phyloP scores from a whole-genome alignment of 2,888 invertebrate species.

The Sthenelais limicola region DNA sequence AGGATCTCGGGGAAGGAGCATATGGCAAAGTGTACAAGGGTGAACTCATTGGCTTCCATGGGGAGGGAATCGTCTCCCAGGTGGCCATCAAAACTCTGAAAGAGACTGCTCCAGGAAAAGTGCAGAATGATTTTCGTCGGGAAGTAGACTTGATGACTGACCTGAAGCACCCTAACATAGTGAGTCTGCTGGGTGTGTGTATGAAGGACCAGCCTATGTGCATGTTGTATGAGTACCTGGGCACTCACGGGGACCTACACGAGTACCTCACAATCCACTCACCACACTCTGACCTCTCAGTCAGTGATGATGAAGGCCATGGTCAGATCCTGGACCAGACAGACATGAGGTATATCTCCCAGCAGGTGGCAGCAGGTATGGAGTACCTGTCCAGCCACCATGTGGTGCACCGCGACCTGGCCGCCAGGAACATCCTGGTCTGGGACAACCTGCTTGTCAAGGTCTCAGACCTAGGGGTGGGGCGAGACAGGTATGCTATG shows the following conservation, averaged over 20 bases:
- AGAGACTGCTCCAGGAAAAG: constrained; percentile 92
- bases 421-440: constrained; percentile 96
- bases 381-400: constrained; percentile 82
- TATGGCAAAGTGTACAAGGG: constrained; percentile 99
- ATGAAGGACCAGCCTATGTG: constrained; percentile 90
- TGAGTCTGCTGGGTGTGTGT: constrained; percentile 93
- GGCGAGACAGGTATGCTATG: constrained; percentile 93
- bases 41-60: constrained; percentile 78
- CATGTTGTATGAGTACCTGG: constrained; percentile 98
- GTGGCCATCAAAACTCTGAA: constrained; percentile 96
- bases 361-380: constrained; percentile 74
- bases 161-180: constrained; percentile 94
- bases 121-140: constrained; percentile 91
- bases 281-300: constrained; percentile 78
- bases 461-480: constrained; percentile 96
- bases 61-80: constrained; percentile 85
- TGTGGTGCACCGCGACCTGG: constrained; percentile 96
- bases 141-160: constrained; percentile 97
- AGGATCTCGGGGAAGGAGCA: constrained; percentile 77
- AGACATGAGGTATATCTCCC: constrained; percentile 91
- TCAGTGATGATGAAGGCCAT: constrained; percentile 78
- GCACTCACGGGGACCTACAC: constrained; percentile 91
- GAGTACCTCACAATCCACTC: constrained; percentile 94
- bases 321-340: constrained; percentile 66
- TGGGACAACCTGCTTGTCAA: constrained; percentile 95